Base-by-base conservation (phyloP, 2,888 invertebrate genomes). In the Octonoba sinensis region DNA sequence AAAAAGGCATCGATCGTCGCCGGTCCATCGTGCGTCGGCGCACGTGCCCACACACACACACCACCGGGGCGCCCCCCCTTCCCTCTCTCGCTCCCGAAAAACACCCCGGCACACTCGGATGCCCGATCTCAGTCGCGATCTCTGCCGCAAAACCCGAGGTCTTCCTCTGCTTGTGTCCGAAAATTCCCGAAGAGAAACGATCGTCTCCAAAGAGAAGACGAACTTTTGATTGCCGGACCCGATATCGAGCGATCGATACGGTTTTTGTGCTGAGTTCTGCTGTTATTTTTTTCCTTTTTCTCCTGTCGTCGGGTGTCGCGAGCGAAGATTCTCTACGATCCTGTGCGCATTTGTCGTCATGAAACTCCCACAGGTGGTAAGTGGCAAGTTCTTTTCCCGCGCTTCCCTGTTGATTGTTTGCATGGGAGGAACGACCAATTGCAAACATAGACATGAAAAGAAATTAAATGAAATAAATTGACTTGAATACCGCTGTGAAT, bases 351-450 rank as follows among this genome's bases (percentile, higher is more conserved):
- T 64, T 65, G 71, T 57, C 44, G 60, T 72, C 71, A 81, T 81
- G 81, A 81, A 81, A 74, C 81, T 81, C 74, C 81, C 81, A 74
- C 81, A 81, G 74, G 81, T 81, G 81, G 81, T 81, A 59, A 81
- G 81, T 81, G 36, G 0, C 18, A 8, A 6, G 13, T 13, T 3
- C 24, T 69, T 47, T 24, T 27, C 27, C 27, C 27, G 27, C 27
- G 27, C 27, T 27, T 27, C 27, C 27, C 27, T 27, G 27, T 27
- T 27, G 27, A 27, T 27, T 27, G 27, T 27, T n/a, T n/a, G 27
- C 6, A 27, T 27, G 2, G 27, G 3, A 27, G 27, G 27, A 27
- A 27, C 6, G 27, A 6, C 2, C 27, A 6, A 6, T 6, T 27
- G 3, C 2, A 27, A 6, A 27, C 27, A 27, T 27, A 6, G 27